phyloP scores from a whole-genome alignment of 2,888 invertebrate species.

The Rhogogaster chlorosoma region DNA sequence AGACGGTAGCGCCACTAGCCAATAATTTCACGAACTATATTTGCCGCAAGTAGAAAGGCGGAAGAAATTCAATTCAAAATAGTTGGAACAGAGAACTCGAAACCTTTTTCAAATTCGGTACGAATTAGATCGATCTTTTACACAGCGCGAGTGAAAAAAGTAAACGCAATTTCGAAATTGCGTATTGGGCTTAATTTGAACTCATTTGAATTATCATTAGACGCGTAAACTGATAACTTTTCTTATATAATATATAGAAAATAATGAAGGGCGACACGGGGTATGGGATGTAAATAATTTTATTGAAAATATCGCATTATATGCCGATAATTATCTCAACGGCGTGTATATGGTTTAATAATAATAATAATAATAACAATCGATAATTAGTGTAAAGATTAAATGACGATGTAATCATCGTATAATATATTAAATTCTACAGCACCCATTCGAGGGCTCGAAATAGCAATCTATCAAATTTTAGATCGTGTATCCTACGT shows the following conservation, averaged over 20 bases:
- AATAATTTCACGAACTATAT: background rate
- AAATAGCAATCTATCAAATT: constrained; percentile 26
- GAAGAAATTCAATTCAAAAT: background rate
- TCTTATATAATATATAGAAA: background rate
- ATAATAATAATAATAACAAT: background rate
- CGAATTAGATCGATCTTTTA: background rate
- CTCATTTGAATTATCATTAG: background rate
- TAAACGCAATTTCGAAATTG: no score
- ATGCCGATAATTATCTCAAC: constrained; percentile 9
- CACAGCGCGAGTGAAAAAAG: background rate
- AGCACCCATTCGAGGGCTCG: constrained; percentile 2
- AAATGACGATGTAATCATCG: background rate
- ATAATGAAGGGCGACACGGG: background rate
- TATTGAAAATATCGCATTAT: constrained; percentile 17
- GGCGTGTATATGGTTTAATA: constrained; percentile 5
- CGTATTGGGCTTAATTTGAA: no score
- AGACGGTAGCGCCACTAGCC: background rate
- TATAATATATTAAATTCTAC: background rate
- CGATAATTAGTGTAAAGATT: constrained; percentile 19
- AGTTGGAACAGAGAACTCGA: background rate
- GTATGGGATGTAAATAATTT: constrained; percentile 24
- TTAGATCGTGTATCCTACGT: background rate
- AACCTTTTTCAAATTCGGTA: background rate
- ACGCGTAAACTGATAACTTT: no score
- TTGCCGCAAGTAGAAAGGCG: background rate